Percentiles rank a stretch among this genome's conserved stretches.
Evolutionary conservation across 2,888 invertebrate species (phyloP).

Genomic region (Leuctra nigra): DNA sequence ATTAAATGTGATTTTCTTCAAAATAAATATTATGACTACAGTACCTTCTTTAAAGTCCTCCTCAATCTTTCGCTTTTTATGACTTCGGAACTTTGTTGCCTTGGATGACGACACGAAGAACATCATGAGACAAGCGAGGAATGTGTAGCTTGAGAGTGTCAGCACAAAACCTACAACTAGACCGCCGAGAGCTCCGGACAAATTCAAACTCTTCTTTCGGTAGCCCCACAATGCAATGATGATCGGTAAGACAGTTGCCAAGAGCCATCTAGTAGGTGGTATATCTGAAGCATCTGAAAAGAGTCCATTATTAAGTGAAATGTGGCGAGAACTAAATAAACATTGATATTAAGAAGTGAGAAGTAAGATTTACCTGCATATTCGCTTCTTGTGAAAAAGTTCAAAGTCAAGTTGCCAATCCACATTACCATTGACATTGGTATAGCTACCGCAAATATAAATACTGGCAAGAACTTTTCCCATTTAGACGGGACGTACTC

Average conservation of each 20-base stretch:
- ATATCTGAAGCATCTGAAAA: slow-evolving; percentile 51
- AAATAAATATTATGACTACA: too few relatives aligned
- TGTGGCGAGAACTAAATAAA: slow-evolving; percentile 20
- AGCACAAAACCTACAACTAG: slow-evolving; percentile 66
- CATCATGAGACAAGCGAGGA: slow-evolving; percentile 60
- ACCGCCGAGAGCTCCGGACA: slow-evolving; percentile 63
- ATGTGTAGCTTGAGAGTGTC: slow-evolving; percentile 71
- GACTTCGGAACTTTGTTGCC: slow-evolving; percentile 67
- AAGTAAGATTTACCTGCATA: slow-evolving; percentile 2
- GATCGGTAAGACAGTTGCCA: slow-evolving; percentile 57
- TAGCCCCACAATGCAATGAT: slow-evolving; percentile 59
- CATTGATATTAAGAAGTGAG: slow-evolving; percentile 5
- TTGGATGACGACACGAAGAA: slow-evolving; percentile 77
- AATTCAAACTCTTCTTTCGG: slow-evolving; percentile 58
- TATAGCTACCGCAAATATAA: slow-evolving; percentile 49
- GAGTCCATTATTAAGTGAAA: slow-evolving; percentile 17
- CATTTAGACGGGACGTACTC: background rate
- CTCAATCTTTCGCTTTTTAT: slow-evolving; percentile 62
- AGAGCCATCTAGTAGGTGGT: slow-evolving; percentile 59
- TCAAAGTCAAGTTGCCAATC: slow-evolving; percentile 59
- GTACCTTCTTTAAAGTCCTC: slow-evolving; percentile 74
- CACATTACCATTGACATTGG: slow-evolving; percentile 72
- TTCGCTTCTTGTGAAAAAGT: slow-evolving; percentile 20
- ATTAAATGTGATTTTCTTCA: too few relatives aligned
- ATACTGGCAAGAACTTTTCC: slow-evolving; percentile 16